Percentiles rank a stretch among this genome's conserved stretches.
These are phyloP conservation scores for Diglossa cyanea DNA, from an alignment of 2,797 vertebrate species.

Conservation along the genomic window DNA sequence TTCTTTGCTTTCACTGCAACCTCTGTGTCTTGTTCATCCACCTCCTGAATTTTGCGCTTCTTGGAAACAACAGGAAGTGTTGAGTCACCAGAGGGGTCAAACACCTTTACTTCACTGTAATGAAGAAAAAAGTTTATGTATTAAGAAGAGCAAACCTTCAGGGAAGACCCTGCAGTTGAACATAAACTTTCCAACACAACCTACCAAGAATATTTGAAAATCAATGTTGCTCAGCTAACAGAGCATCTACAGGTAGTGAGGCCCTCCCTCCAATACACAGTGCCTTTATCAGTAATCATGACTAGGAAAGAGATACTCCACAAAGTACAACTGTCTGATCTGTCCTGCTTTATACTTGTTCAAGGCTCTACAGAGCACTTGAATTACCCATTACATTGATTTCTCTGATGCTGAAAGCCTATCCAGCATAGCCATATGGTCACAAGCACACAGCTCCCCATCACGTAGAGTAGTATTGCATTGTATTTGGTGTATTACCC, in stretches of 20 bases:
- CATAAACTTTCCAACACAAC: neutral
- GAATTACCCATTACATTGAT: neutral
- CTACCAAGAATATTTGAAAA: neutral
- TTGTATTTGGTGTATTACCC: neutral
- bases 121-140: neutral
- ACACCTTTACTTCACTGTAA: slow-evolving; percentile 88
- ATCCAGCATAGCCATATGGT: neutral
- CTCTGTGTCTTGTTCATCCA: slow-evolving; percentile 74
- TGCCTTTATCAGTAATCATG: neutral
- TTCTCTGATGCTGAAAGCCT: neutral
- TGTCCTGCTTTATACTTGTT: neutral
- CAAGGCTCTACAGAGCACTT: neutral
- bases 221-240: neutral
- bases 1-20: slow-evolving; percentile 87
- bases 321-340: neutral
- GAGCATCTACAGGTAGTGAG: neutral
- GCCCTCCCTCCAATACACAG: neutral
- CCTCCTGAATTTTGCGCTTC: slow-evolving; percentile 91
- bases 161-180: neutral
- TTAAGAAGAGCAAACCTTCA: neutral
- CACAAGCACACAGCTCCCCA: neutral
- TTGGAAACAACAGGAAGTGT: slow-evolving; percentile 89
- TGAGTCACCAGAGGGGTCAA: slow-evolving; percentile 92
- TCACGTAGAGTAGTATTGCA: neutral
- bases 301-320: neutral